phyloP scores from a whole-genome alignment of 2,797 vertebrate species.

The Fundulus diaphanus region DNA sequence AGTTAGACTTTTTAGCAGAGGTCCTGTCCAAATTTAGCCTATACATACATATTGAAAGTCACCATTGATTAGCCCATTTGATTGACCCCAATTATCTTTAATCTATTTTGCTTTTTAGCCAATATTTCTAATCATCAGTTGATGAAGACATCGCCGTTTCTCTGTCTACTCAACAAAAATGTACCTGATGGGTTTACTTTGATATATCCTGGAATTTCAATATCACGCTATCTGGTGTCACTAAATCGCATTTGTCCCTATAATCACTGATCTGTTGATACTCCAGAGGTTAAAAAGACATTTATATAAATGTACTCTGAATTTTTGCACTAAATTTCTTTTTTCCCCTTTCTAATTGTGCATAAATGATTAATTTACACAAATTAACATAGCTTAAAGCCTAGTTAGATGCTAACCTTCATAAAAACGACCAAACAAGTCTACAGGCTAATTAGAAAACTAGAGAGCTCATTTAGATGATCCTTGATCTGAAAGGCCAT shows the following conservation, averaged over 20 bases:
- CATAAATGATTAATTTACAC: not conserved
- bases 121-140: not conserved
- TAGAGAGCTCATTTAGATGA: conserved; percentile 27
- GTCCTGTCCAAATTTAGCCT: too few species aligned
- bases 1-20: not conserved
- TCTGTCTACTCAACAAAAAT: not conserved
- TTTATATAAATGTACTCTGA: too few species aligned
- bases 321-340: not conserved
- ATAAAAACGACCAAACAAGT: conserved; percentile 11
- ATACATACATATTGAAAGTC: not conserved
- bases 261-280: not conserved
- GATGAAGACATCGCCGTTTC: not conserved
- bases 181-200: not conserved
- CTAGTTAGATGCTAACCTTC: not conserved
- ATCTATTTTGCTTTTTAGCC: too few species aligned
- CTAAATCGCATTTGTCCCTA: not conserved
- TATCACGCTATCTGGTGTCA: not conserved
- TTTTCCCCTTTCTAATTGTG: not conserved
- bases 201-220: not conserved
- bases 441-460: conserved; percentile 50
- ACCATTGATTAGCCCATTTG: not conserved
- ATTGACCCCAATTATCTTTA: not conserved
- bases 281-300: not conserved
- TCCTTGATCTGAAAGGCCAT: conserved; percentile 36
- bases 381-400: not conserved